phyloP scores from a whole-genome alignment of 1,140 invertebrate genomes.

The Pogonus chalceus region DNA sequence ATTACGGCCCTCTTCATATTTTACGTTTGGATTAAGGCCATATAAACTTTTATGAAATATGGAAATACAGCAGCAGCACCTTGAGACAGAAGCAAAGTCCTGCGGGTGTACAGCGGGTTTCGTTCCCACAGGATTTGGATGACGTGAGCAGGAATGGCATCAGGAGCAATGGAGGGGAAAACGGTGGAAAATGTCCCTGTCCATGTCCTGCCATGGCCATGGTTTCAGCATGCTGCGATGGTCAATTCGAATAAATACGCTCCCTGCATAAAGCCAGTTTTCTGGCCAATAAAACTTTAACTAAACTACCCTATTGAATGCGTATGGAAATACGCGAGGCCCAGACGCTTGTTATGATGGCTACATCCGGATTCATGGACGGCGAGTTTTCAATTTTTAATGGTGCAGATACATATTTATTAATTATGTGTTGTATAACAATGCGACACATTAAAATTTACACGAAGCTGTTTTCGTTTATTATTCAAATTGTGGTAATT shows the following conservation, averaged over 20 bases:
- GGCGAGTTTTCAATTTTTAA: no score
- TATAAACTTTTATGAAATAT: constrained; percentile 32
- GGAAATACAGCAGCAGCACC: constrained; percentile 25
- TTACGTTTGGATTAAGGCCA: neutral
- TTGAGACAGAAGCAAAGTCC: no score
- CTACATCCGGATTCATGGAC: no score
- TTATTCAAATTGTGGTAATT: no score
- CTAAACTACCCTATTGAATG: constrained; percentile 27
- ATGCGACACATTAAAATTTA: no score
- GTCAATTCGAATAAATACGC: constrained; percentile 24
- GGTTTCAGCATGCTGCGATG: constrained; percentile 18
- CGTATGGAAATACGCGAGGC: constrained; percentile 22
- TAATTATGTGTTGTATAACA: no score
- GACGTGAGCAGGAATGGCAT: neutral
- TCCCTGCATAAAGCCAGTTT: constrained; percentile 28
- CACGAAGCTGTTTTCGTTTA: no score
- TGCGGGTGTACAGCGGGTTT: constrained; percentile 14
- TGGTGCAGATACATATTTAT: no score
- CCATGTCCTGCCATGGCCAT: neutral
- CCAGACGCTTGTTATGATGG: neutral
- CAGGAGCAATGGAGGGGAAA: neutral
- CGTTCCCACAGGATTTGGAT: neutral
- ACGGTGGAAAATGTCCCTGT: neutral
- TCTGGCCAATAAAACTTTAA: constrained; percentile 30
- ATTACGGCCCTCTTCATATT: no score